Percentiles rank a stretch among this genome's conserved stretches.
phyloP scores from a whole-genome alignment of 2,113 vertebrate species.

The Tiliqua scincoides region DNA sequence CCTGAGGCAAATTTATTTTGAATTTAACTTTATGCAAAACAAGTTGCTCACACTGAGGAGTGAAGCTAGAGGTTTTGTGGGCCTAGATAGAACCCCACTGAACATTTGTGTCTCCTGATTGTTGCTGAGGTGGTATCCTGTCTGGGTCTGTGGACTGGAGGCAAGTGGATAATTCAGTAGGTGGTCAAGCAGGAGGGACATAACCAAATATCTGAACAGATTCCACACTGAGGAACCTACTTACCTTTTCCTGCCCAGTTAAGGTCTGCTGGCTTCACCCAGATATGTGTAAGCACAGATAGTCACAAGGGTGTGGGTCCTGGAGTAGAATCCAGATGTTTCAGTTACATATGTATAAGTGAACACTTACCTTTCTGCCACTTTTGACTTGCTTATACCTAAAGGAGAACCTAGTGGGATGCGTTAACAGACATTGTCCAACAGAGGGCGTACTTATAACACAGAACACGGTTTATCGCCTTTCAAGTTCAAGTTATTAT shows the following conservation, averaged over 20 bases:
- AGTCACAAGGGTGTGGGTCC: no score
- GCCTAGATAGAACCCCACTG: background rate
- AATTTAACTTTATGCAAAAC: background rate
- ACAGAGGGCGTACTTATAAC: conserved; percentile 45
- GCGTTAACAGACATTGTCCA: conserved; percentile 15
- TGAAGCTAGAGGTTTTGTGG: background rate
- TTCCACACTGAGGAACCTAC: background rate
- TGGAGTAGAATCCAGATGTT: background rate
- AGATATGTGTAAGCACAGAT: background rate
- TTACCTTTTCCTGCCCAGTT: background rate
- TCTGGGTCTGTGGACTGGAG: background rate
- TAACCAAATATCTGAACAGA: background rate
- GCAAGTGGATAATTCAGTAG: background rate
- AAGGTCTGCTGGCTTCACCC: background rate
- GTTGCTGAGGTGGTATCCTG: background rate
- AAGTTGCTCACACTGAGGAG: background rate
- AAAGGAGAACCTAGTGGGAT: conserved; percentile 11
- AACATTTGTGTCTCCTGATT: background rate
- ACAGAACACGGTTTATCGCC: background rate
- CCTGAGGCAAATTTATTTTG: background rate
- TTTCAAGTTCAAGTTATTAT: background rate
- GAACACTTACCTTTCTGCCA: background rate
- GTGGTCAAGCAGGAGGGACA: background rate
- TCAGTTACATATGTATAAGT: background rate
- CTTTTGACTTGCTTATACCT: background rate